Conservation (phyloP, 2,888 invertebrate species). For the Podotricha telesiphe region DNA sequence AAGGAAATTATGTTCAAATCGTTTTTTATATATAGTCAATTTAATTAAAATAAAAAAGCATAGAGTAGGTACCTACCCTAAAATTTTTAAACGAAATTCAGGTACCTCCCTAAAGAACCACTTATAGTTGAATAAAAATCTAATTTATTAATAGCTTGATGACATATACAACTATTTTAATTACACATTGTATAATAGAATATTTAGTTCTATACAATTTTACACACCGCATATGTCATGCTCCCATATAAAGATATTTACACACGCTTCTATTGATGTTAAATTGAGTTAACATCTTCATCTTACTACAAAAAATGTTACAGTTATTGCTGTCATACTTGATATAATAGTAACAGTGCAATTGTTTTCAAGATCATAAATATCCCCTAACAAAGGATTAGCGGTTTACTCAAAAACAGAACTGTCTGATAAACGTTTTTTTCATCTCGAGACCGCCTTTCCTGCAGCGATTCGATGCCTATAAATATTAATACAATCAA, state of each 20-base stretch:
- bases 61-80: no score
- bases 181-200: background rate
- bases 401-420: conserved; percentile 83
- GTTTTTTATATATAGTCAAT: no score
- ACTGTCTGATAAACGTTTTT: conserved; percentile 83
- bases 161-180: background rate
- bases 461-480: conserved; percentile 78
- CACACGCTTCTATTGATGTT: conserved; percentile 55
- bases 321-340: conserved; percentile 80
- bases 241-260: conserved; percentile 20
- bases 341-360: conserved; percentile 81
- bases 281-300: conserved; percentile 72
- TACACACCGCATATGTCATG: background rate
- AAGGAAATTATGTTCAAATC: no score
- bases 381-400: conserved; percentile 80
- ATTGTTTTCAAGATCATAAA: conserved; percentile 82
- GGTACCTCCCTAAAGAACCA: no score
- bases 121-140: background rate
- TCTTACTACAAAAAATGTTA: conserved; percentile 69
- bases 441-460: conserved; percentile 65
- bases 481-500: conserved; percentile 85
- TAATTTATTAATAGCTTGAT: background rate
- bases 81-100: no score
- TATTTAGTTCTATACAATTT: background rate
- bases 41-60: no score